Percentiles rank a stretch among this genome's conserved stretches.
These are phyloP conservation scores for Cantharis rufa DNA, from an alignment of 2,888 invertebrate species.

Conservation along the genomic window DNA sequence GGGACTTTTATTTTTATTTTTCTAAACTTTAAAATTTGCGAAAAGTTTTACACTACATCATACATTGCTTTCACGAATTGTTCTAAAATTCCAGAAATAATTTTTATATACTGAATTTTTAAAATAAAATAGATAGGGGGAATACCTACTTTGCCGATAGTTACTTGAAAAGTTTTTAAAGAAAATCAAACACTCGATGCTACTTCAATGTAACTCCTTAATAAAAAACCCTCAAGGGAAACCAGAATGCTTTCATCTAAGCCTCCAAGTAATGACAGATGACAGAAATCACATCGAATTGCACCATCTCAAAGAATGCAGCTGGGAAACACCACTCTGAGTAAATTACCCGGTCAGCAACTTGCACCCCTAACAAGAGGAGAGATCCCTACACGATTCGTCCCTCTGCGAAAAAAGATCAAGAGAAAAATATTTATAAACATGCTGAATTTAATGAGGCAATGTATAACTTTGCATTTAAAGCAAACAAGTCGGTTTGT, in stretches of 20 bases:
- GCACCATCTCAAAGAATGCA: neutral
- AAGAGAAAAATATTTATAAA: neutral
- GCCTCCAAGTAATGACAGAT: neutral
- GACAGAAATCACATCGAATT: neutral
- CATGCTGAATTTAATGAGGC: neutral
- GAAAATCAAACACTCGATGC: neutral
- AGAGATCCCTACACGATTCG: neutral
- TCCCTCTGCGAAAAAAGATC: neutral
- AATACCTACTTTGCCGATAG: neutral
- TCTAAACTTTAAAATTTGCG: too few species aligned
- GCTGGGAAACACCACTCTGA: neutral
- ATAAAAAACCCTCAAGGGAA: neutral
- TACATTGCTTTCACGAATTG: too few species aligned
- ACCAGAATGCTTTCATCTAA: neutral
- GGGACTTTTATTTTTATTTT: too few species aligned
- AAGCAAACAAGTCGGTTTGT: neutral
- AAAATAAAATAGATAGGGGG: neutral
- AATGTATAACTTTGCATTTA: neutral
- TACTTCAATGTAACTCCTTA: neutral
- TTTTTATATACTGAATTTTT: neutral
- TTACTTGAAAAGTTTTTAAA: neutral
- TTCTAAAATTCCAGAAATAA: too few species aligned
- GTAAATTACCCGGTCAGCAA: neutral
- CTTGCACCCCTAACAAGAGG: neutral
- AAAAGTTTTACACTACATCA: too few species aligned